Conservation (phyloP, 2,888 invertebrate genomes). For the Acholoe squamosa region DNA sequence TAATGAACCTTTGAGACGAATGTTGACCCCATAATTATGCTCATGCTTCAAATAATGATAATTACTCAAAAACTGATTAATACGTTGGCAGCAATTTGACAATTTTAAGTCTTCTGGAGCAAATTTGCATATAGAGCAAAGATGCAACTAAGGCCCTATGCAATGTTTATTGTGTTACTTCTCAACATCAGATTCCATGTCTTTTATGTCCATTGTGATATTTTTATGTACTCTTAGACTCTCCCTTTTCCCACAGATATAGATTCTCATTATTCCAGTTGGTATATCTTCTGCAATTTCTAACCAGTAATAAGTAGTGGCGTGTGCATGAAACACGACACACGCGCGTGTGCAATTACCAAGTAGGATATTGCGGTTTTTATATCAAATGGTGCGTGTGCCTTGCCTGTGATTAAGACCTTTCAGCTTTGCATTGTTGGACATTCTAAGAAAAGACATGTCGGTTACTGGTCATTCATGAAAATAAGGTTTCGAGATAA, state of each 20-base stretch:
- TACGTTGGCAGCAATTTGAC: too few species aligned
- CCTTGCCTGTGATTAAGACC: not conserved
- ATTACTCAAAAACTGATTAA: too few species aligned
- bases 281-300: not conserved
- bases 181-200: too few species aligned
- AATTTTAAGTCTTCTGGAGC: too few species aligned
- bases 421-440: not conserved
- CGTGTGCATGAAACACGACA: not conserved
- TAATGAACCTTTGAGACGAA: too few species aligned
- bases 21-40: too few species aligned
- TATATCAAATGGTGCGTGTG: not conserved
- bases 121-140: too few species aligned
- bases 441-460: not conserved
- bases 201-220: too few species aligned
- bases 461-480: not conserved
- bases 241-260: not conserved
- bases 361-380: not conserved
- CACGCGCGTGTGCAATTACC: not conserved
- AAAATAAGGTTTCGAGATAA: not conserved
- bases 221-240: too few species aligned
- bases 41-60: too few species aligned
- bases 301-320: not conserved
- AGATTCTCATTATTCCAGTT: slow-evolving; percentile 25
- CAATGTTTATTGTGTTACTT: too few species aligned
- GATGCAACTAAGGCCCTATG: too few species aligned